Conservation (phyloP, 2,113 vertebrate genomes). For the Oenanthe oenanthe region DNA sequence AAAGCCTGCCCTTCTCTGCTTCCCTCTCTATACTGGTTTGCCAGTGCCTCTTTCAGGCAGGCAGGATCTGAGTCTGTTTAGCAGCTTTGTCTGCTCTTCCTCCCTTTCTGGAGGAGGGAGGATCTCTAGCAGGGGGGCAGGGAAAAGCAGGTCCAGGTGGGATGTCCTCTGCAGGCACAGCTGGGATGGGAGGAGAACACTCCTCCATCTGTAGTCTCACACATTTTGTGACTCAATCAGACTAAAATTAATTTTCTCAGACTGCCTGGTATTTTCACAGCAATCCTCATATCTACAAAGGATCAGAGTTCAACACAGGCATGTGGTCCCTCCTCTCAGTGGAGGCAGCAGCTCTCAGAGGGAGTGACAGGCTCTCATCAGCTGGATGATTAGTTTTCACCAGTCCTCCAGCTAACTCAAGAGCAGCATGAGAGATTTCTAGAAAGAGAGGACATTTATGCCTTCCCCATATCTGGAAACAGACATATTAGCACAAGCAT, state of each 20-base stretch:
- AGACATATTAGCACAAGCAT: neutral
- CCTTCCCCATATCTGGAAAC: neutral
- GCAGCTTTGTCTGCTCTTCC: neutral
- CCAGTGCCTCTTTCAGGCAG: neutral
- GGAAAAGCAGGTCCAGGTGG: neutral
- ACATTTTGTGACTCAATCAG: neutral
- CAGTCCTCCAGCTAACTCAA: neutral
- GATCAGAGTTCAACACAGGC: rapidly evolving
- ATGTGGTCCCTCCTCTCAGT: neutral
- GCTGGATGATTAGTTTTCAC: neutral
- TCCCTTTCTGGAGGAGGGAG: neutral
- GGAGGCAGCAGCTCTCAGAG: neutral
- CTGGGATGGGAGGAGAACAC: neutral
- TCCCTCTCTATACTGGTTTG: neutral
- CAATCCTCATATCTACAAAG: neutral
- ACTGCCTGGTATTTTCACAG: neutral
- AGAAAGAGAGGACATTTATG: neutral
- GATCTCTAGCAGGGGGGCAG: neutral
- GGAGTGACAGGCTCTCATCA: neutral
- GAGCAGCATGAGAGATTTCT: neutral
- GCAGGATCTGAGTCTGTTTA: rapidly evolving
- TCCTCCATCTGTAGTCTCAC: neutral
- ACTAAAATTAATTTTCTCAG: neutral
- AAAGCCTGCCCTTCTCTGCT: neutral
- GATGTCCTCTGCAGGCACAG: neutral